Evolutionary conservation across 2,797 vertebrate species (phyloP).

Genomic region (Centropyge bicolor): DNA sequence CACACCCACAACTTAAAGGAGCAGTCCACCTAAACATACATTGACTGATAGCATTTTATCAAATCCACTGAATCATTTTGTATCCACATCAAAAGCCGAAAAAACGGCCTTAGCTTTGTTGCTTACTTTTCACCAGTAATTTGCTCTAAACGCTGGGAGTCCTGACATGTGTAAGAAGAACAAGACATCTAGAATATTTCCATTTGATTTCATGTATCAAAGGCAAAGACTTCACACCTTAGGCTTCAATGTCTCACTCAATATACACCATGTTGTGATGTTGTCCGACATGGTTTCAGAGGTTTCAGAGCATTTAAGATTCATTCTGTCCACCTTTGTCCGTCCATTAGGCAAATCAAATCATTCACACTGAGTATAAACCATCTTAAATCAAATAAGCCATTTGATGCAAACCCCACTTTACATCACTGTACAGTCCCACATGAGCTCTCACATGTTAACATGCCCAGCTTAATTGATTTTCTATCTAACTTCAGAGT

Average conservation of each 20-base stretch:
- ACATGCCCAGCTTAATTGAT: conserved; percentile 71
- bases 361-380: background rate
- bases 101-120: too few species aligned
- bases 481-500: conserved; percentile 63
- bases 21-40: background rate
- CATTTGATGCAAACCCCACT: conserved; percentile 3
- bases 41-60: background rate
- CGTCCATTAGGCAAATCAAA: too few species aligned
- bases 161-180: too few species aligned
- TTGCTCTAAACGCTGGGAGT: too few species aligned
- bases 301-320: background rate
- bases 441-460: conserved; percentile 47
- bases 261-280: background rate
- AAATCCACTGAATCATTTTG: background rate
- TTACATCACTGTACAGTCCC: conserved; percentile 11
- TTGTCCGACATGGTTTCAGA: background rate
- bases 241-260: background rate
- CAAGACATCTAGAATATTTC: background rate
- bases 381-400: conserved; percentile 2
- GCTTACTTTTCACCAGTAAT: too few species aligned
- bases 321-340: background rate
- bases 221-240: background rate
- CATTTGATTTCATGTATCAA: background rate
- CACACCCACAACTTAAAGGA: background rate
- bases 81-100: too few species aligned